Evolutionary conservation across 2,113 vertebrate genomes (phyloP), one percentile per base, ranked within the genome.

Genomic region (Oenanthe melanoleuca): DNA sequence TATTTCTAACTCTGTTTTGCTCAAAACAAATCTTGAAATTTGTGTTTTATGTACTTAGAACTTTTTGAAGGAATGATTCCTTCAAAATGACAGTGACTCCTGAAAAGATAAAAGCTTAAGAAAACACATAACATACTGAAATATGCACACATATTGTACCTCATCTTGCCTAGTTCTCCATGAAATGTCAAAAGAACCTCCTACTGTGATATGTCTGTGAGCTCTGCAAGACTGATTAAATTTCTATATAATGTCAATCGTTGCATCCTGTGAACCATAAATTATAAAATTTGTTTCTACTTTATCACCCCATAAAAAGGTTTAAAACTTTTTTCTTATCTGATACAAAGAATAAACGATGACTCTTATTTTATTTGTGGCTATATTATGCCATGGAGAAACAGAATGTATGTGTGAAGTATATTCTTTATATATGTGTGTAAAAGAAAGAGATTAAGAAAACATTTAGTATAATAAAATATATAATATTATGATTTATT

Each of bases 171-270:
- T 97, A 97, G 95, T 71, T 97, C 90, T 95, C 97, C 97, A 98
- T 97, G 97, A 98, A 98, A 98, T 98, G 97, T 98, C 97, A 98
- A 89, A 97, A 98, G 95, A 95, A 95, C 95, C 96, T 97, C 98
- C 98, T 96, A 93, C 97, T 96, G 98, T 96, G 98, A 95, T 94
- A 93, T 95, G 96, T 96, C 96, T 96, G 92, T 94, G 94, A 97
- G 96, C 94, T 93, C 95, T 94, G 97, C 96, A 97, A 98, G 95
- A 97, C 92, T 97, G 98, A 98, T 98, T 98, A 98, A 97, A 97
- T 97, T 98, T 97, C 97, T 97, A 91, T 97, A 97, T 97, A 96
- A 95, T 97, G 96, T 63, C 88, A 97, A 97, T 97, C 63, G 88
- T 96, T 97, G 95, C 95, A 97, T 97, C 96, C 96, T 96, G 92